These are phyloP conservation scores for Herpetotheres cachinnans DNA, from an alignment of 2,113 vertebrate genomes.

Conservation along the genomic window DNA sequence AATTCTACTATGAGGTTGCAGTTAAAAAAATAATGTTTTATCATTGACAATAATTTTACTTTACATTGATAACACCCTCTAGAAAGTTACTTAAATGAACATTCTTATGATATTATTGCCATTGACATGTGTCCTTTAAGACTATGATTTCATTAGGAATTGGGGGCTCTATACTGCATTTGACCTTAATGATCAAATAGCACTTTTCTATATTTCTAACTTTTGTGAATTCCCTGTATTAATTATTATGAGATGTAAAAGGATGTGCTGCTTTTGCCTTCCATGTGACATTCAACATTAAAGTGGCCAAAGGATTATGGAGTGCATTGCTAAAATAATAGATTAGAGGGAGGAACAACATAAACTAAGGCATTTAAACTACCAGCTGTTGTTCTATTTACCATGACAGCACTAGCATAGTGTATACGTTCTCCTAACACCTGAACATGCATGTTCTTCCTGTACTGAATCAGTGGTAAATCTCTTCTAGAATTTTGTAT, in stretches of 20 bases:
- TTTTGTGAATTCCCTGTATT: not conserved
- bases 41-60: not conserved
- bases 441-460: not conserved
- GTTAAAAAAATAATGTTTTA: slow-evolving; percentile 21
- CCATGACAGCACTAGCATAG: not conserved
- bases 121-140: not conserved
- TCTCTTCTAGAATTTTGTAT: not conserved
- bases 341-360: not conserved
- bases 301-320: not conserved
- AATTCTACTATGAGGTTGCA: not conserved
- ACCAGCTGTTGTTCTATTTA: not conserved
- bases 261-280: not conserved
- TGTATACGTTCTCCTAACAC: not conserved
- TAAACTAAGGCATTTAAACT: not conserved
- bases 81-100: slow-evolving; percentile 22
- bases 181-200: not conserved
- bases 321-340: not conserved
- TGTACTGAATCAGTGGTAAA: not conserved
- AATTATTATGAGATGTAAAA: not conserved
- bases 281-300: not conserved
- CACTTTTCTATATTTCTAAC: not conserved
- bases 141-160: not conserved
- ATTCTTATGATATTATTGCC: not conserved
- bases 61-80: not conserved
- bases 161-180: not conserved